Base-by-base conservation (phyloP, 1,140 invertebrate species). In the Leptinotarsa texana region DNA sequence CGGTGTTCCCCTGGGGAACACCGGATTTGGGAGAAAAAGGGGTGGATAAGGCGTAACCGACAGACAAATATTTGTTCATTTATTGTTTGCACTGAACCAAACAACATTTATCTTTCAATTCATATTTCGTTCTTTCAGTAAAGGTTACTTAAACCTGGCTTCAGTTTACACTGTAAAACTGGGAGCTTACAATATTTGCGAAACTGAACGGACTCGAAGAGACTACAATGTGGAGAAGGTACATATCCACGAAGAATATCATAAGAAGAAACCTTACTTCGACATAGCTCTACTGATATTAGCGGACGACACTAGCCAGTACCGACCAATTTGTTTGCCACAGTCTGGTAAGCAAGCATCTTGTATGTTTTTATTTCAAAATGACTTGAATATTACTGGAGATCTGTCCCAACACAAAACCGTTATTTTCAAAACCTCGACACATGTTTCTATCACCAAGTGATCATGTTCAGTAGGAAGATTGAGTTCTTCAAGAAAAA, bases 111-210 rank as follows among this genome's bases (percentile, higher is more conserved):
- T 33, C 27, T 33, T 33, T 1, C 33, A 33, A 33, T 33, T 33
- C 5, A 33, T 33, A 5, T 33, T 33, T 33, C 33, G 33, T 33
- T 33, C 62, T 75, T 75, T 69, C 51, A 79, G 75, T 61, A 75
- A 73, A 21, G 63, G 73, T 13, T 61, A 5, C 17, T 24, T 75
- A n/a, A 82, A 79, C 68, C 73, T 83, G 48, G 83, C 83, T 78
- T 24, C 78, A 24, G 48, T 79, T 11, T 83, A 77, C 63, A 79
- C 77, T 6, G 77, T 82, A 22, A 77, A 72, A 72, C 22, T 84
- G 24, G 83, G 83, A 42, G 49, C 81, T 22, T 83, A 84, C 73
- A 82, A 82, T 69, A 78, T 76, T 22, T 84, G 83, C 69, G 70
- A 74, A 70, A 78, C 72, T 15, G 81, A 84, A 77, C 65, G 72